Conservation (phyloP, 2,888 invertebrate genomes). For the Leuctra nigra region DNA sequence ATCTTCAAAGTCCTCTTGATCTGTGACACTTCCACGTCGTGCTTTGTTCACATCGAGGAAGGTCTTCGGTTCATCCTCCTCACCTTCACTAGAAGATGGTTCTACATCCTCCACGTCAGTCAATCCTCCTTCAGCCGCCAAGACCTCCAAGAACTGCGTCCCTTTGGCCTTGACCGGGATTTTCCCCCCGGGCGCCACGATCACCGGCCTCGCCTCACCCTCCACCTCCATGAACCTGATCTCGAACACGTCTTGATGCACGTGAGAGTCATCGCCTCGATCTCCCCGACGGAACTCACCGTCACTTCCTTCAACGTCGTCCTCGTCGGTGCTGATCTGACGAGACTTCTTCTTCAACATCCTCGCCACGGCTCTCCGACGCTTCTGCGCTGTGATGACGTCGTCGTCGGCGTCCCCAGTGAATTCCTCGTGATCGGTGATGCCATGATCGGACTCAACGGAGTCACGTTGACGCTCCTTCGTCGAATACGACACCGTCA, state of each 20-base stretch:
- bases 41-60: constrained; percentile 33
- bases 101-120: constrained; percentile 46
- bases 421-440: constrained; percentile 8
- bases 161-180: not conserved
- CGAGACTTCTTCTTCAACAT: constrained; percentile 16
- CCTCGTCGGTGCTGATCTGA: constrained; percentile 23
- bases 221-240: constrained; percentile 20
- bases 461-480: not conserved
- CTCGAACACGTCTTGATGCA: constrained; percentile 15
- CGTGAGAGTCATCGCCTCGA: not conserved
- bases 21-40: constrained; percentile 34
- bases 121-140: constrained; percentile 35
- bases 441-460: not conserved
- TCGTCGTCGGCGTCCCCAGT: constrained; percentile 1
- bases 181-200: constrained; percentile 3
- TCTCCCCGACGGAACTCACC: constrained; percentile 11
- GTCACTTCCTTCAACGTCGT: constrained; percentile 27
- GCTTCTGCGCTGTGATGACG: not conserved
- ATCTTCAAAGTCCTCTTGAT: constrained; percentile 37
- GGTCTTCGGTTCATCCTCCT: constrained; percentile 29
- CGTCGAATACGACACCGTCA: constrained; percentile 2
- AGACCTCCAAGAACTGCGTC: not conserved
- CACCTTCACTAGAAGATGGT: constrained; percentile 32
- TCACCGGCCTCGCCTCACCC: constrained; percentile 18
- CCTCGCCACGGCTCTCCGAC: not conserved